These are phyloP conservation scores for Portunus trituberculatus DNA, from an alignment of 1,140 invertebrate genomes.

Conservation along the genomic window DNA sequence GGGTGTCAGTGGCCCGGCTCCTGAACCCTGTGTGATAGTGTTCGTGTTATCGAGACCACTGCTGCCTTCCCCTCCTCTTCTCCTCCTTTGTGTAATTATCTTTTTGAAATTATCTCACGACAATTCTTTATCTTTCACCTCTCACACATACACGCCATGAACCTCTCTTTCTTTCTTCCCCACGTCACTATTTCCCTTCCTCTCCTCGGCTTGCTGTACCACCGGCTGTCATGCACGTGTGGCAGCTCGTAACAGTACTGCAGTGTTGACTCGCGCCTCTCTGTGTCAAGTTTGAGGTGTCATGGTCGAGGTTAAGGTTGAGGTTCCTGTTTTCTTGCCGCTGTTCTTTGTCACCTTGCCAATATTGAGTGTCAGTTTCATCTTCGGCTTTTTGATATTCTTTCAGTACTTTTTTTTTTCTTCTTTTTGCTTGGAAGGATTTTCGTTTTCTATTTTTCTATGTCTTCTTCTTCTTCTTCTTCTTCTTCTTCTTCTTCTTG, in stretches of 20 bases:
- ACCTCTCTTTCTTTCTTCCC: background rate
- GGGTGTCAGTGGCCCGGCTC: background rate
- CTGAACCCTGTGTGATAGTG: background rate
- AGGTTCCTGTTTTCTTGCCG: background rate
- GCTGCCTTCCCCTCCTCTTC: background rate
- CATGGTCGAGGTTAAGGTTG: background rate
- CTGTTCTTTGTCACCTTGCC: background rate
- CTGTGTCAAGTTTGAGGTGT: background rate
- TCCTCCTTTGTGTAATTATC: background rate
- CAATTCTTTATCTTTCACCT: too few species aligned
- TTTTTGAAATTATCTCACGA: too few species aligned
- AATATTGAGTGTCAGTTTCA: too few species aligned
- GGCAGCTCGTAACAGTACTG: background rate
- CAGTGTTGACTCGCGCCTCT: background rate
- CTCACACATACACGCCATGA: too few species aligned
- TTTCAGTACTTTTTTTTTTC: background rate
- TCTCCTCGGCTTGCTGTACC: background rate
- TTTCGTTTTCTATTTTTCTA: too few species aligned
- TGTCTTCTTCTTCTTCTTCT: background rate
- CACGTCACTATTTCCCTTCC: background rate
- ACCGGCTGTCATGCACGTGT: background rate
- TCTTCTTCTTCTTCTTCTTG: background rate
- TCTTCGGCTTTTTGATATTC: too few species aligned
- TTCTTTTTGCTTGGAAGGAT: too few species aligned
- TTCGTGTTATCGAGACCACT: background rate